Evolutionary conservation across 2,888 invertebrate species (phyloP).

Genomic region (Trachelus tabidus): DNA sequence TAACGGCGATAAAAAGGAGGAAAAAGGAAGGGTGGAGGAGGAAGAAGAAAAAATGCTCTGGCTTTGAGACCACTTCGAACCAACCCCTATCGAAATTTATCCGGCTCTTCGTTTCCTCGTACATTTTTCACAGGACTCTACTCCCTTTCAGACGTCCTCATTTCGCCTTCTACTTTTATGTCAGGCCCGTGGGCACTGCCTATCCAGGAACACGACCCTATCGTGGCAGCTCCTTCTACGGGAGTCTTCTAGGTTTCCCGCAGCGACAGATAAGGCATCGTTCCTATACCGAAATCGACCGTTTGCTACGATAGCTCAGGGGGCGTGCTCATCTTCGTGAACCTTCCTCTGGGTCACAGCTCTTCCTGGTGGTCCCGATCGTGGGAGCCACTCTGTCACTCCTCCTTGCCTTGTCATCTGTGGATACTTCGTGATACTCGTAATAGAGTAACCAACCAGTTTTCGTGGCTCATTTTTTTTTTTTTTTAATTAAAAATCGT

Average conservation of each 20-base stretch:
- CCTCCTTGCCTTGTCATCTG: conserved; percentile 26
- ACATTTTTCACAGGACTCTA: background rate
- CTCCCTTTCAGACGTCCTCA: background rate
- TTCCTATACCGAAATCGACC: conserved; percentile 37
- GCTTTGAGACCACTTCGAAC: background rate
- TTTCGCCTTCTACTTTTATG: background rate
- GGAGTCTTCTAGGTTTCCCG: conserved; percentile 44
- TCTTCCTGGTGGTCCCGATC: conserved; percentile 31
- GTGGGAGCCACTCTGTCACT: conserved; percentile 30
- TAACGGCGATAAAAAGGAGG: background rate
- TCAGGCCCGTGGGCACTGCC: background rate
- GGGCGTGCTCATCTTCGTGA: conserved; percentile 28
- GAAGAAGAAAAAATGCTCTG: background rate
- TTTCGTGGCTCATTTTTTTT: background rate
- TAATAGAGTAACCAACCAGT: background rate
- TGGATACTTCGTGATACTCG: background rate
- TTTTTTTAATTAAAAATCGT: no score
- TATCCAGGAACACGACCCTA: background rate
- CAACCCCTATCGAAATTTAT: background rate
- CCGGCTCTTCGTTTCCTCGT: background rate
- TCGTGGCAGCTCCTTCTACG: conserved; percentile 14
- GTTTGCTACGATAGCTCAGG: conserved; percentile 44
- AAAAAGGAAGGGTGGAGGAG: background rate
- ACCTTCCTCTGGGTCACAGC: conserved; percentile 43
- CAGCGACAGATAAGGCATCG: conserved; percentile 39